Evolutionary conservation across 2,797 vertebrate species (phyloP).

Genomic region (Tamandua tetradactyla): DNA sequence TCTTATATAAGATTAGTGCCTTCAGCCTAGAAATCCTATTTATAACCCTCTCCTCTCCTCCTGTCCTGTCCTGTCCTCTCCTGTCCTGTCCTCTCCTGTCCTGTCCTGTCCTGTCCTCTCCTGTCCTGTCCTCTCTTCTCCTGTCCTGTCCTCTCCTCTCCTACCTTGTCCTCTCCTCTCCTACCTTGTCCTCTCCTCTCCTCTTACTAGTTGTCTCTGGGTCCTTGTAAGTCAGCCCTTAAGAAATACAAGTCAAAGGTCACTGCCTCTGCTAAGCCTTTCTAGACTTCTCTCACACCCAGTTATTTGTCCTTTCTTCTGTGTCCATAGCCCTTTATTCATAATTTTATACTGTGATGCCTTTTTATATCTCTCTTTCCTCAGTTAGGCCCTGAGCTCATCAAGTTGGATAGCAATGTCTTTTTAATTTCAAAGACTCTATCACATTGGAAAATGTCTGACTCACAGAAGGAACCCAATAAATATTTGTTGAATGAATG

Average conservation of each 20-base stretch:
- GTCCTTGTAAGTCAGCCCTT: neutral
- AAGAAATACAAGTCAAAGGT: neutral
- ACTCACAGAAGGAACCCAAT: neutral
- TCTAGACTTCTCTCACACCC: neutral
- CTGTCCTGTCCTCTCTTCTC: too few relatives aligned
- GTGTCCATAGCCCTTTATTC: neutral
- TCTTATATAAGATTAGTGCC: neutral
- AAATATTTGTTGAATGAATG: conserved; percentile 1
- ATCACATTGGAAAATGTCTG: neutral
- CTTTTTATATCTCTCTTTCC: neutral
- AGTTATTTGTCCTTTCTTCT: neutral
- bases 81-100: too few relatives aligned
- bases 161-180: neutral
- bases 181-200: too few relatives aligned
- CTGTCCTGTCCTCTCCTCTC: too few relatives aligned
- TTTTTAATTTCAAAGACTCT: neutral
- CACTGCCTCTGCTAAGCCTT: neutral
- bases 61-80: too few relatives aligned
- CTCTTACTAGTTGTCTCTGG: neutral
- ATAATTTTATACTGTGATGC: neutral
- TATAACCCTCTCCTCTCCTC: neutral
- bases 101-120: too few relatives aligned
- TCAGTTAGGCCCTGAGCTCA: neutral
- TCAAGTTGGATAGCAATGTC: neutral
- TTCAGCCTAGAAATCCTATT: neutral